Conservation (phyloP, 2,888 invertebrate genomes). For the Caenorhabditis doughertyi region DNA sequence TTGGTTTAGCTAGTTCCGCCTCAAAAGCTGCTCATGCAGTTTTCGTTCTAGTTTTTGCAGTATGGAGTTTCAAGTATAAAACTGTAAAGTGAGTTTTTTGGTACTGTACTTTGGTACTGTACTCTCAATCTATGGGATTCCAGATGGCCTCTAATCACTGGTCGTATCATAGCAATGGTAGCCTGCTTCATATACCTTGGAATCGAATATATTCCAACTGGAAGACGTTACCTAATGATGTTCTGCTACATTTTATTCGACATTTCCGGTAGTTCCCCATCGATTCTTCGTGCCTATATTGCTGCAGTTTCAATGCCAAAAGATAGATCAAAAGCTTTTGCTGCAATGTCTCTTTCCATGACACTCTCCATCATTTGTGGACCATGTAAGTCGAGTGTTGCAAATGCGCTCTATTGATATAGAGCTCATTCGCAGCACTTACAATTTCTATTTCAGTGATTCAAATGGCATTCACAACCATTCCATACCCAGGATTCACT, state of each 20-base stretch:
- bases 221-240: conserved; percentile 65
- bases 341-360: conserved; percentile 55
- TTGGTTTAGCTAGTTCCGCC: conserved; percentile 57
- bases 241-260: conserved; percentile 64
- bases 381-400: conserved; percentile 60
- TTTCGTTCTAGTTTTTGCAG: conserved; percentile 58
- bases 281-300: conserved; percentile 65
- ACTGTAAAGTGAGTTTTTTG: conserved; percentile 49
- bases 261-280: conserved; percentile 63
- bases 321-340: conserved; percentile 62
- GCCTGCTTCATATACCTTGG: conserved; percentile 54
- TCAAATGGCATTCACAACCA: conserved; percentile 71
- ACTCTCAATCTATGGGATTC: background rate
- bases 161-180: conserved; percentile 57
- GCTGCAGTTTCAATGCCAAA: conserved; percentile 60
- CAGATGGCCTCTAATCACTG: conserved; percentile 60
- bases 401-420: background rate
- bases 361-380: conserved; percentile 63
- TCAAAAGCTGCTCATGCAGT: conserved; percentile 63
- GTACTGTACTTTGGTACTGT: background rate
- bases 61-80: conserved; percentile 64
- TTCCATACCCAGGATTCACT: conserved; percentile 71
- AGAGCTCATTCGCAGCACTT: background rate
- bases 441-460: conserved; percentile 62
- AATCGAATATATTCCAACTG: conserved; percentile 51